Evolutionary conservation across 2,797 vertebrate genomes (phyloP), one percentile per base, ranked within the genome.

Genomic region (Muscicapa comitata): DNA sequence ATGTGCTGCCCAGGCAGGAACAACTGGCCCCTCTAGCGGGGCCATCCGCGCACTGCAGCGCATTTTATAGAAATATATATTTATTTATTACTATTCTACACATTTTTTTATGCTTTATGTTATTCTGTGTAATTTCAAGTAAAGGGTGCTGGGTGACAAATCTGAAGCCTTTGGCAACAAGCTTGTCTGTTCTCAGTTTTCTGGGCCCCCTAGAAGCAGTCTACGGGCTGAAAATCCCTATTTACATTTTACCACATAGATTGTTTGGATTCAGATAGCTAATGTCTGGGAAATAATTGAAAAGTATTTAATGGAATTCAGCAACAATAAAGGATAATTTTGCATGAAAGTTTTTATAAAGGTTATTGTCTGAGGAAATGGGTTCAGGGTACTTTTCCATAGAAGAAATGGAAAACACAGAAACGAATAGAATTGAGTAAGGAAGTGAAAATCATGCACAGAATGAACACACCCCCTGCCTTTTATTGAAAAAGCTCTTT

Each of bases 21-120:
- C 97, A 97, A 97, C 87, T 97, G 98, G 86, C 91, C 98, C 98
- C 98, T 98, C 98, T 98, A 97, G 98, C 98, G 98, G 98, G 85
- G 70, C 45, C 10, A 2, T 0, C 2, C 3, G 11, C 6, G 75
- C 71, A 98, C 77, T 97, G 93, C 97, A 97, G 43, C 3, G 6
- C 43, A 43, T 21, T 10, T 21, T 43, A 43, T 11, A 43, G 19
- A 43, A 21, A 43, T 43, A 43, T 21, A 11, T 43, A 11, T 21
- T 11, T 43, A 43, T 43, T 21, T 21, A 43, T 43, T 20, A 43
- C 19, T 43, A 26, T 37, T n/a, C 13, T 38, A 13, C 4, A 1
- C n/a, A 12, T 61, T 33, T 53, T 53, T 24, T 26, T 3, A 33
- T 24, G 2, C 50, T 59, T 55, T 6, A 28, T 48, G 9, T 20